Evolutionary conservation across 1,140 invertebrate species (phyloP).

Genomic region (Hylaeus anthracinus): DNA sequence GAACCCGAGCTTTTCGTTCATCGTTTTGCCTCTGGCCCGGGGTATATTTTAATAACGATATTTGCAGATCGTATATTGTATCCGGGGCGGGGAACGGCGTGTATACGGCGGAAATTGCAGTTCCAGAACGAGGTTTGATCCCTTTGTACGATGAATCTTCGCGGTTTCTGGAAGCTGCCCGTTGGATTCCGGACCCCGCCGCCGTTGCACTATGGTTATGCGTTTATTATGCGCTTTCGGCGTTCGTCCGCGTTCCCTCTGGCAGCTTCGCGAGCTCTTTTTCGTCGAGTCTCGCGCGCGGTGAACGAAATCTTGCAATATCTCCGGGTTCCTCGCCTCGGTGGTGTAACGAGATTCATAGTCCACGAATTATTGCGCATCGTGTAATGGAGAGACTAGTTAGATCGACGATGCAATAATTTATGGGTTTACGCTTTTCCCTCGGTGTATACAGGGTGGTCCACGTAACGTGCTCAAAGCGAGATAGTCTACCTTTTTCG

Average conservation of each 20-base stretch:
- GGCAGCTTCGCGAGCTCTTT: not conserved
- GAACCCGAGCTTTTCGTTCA: conserved; percentile 6
- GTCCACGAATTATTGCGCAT: not conserved
- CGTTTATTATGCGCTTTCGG: conserved; percentile 24
- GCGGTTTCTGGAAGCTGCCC: conserved; percentile 24
- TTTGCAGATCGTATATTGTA: conserved; percentile 11
- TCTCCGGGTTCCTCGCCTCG: not conserved
- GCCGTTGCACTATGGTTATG: conserved; percentile 13
- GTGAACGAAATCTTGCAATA: not conserved
- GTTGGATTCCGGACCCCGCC: conserved; percentile 6
- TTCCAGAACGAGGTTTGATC: conserved; percentile 23
- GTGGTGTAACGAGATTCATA: not conserved
- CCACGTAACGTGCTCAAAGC: too few relatives aligned
- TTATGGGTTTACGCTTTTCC: too few relatives aligned
- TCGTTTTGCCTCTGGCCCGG: not conserved
- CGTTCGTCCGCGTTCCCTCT: not conserved
- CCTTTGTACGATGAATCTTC: conserved; percentile 40
- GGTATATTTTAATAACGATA: conserved; percentile 42
- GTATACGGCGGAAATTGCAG: conserved; percentile 28
- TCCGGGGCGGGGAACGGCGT: not conserved
- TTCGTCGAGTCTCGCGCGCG: not conserved
- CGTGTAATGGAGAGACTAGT: not conserved
- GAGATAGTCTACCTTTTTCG: too few relatives aligned
- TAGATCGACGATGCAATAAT: not conserved
- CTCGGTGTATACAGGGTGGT: too few relatives aligned